Base-by-base conservation (phyloP, 2,797 vertebrate genomes). In the Morelia viridis region DNA sequence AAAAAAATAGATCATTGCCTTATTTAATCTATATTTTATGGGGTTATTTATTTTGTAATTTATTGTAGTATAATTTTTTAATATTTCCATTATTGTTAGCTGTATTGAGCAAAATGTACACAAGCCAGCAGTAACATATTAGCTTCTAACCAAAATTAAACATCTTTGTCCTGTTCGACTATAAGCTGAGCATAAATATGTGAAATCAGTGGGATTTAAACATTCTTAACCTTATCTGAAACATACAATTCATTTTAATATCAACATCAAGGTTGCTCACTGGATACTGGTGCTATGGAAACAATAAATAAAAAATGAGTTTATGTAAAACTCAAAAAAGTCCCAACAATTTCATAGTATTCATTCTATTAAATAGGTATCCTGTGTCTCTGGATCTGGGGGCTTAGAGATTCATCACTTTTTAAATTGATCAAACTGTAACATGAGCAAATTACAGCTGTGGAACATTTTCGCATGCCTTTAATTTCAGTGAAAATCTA, bases 151-250 rank as follows among this genome's bases (percentile, higher is more conserved):
- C 22, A 24, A 50, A 46, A 64, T 26, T 35, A 35, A 64, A 50
- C 12, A 10, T 53, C 24, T 76, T 76, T 35, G 56, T 61, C 64
- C 8, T 24, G 24, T 35, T 10, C 41, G 65, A 86, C 17, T 24
- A 7, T 7, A 88, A 11, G 65, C 76, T 61, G 76, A 91, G 28
- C 41, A 28, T 50, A 26, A 87, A 22, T 22, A 24, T 60, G 35
- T 60, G 22, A 50, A 88, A 80, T 83, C 86, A 88, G 53, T 83
- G 19, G 57, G 91, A 88, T 58, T 62, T 88, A 62, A 31, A 88
- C 6, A 12, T 26, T 9, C 10, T 86, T 76, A 71, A 60, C 28
- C 35, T 35, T 80, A 9, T 46, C 68, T 19, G 64, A 12, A 80
- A 15, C 10, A 22, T 68, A 56, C 1, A 31, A 7, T 28, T 10